Conservation (phyloP, 2,888 invertebrate genomes). For the Sinopyrophorus schimmeli region DNA sequence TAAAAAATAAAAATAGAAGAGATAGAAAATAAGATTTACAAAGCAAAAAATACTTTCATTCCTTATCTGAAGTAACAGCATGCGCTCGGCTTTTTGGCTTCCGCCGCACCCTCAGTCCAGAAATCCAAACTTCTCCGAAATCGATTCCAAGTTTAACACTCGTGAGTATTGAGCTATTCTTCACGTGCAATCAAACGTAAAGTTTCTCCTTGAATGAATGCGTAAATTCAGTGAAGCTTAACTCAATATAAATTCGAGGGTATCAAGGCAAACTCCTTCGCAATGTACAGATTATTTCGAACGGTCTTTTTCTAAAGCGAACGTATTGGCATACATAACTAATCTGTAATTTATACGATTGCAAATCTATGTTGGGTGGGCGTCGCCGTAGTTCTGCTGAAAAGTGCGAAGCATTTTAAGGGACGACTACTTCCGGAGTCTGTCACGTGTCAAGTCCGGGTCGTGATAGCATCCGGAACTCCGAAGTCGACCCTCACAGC, state of each 20-base stretch:
- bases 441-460: slow-evolving; percentile 39
- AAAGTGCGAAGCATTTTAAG: slow-evolving; percentile 28
- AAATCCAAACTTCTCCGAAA: slow-evolving; percentile 35
- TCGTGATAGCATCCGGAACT: slow-evolving; percentile 41
- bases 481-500: slow-evolving; percentile 39
- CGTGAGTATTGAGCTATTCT: slow-evolving; percentile 50
- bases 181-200: slow-evolving; percentile 53
- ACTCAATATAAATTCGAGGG: slow-evolving; percentile 30
- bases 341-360: not conserved
- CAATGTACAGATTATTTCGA: slow-evolving; percentile 12
- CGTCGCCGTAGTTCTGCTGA: slow-evolving; percentile 6
- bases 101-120: slow-evolving; percentile 21
- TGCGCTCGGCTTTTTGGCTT: slow-evolving; percentile 28
- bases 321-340: too few species aligned
- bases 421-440: slow-evolving; percentile 40
- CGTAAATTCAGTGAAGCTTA: slow-evolving; percentile 45
- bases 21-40: too few species aligned
- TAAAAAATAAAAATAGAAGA: too few species aligned
- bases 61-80: slow-evolving; percentile 23
- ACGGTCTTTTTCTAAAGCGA: slow-evolving; percentile 9
- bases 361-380: slow-evolving; percentile 1
- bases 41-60: slow-evolving; percentile 17
- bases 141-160: slow-evolving; percentile 44
- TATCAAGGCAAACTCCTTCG: slow-evolving; percentile 6
- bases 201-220: slow-evolving; percentile 51